Evolutionary conservation across 1,140 invertebrate species (phyloP).

Genomic region (Lanistes nyassanus): DNA sequence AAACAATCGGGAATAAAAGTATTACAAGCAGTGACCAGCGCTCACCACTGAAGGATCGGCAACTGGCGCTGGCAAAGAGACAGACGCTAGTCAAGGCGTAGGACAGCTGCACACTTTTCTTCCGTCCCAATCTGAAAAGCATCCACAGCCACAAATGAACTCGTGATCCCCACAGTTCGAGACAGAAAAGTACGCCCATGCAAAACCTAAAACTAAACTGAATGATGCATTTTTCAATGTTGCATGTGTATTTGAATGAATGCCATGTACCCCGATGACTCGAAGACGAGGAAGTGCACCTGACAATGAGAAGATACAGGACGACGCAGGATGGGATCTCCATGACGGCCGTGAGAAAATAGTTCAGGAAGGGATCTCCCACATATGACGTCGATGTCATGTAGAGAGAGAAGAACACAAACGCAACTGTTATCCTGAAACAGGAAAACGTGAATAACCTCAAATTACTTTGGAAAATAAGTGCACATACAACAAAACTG

Average conservation of each 20-base stretch:
- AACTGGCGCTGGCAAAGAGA: not conserved
- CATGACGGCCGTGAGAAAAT: slow-evolving; percentile 18
- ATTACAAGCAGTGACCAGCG: no score
- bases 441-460: slow-evolving; percentile 10
- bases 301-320: slow-evolving; percentile 8
- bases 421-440: slow-evolving; percentile 26
- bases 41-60: not conserved
- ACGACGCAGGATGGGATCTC: slow-evolving; percentile 11
- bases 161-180: no score
- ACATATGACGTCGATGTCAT: slow-evolving; percentile 7
- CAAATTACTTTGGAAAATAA: slow-evolving; percentile 3
- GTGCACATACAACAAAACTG: no score
- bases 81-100: not conserved
- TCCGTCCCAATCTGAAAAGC: not conserved
- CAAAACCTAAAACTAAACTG: no score
- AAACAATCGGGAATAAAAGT: no score
- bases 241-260: no score
- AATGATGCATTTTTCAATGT: no score
- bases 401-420: slow-evolving; percentile 23
- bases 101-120: not conserved
- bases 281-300: no score
- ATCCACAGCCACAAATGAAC: not conserved
- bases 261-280: no score
- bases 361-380: slow-evolving; percentile 18
- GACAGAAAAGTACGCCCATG: no score